Evolutionary conservation across 2,797 vertebrate genomes (phyloP), one percentile per base, ranked within the genome.

Genomic region (Rhincodon typus): DNA sequence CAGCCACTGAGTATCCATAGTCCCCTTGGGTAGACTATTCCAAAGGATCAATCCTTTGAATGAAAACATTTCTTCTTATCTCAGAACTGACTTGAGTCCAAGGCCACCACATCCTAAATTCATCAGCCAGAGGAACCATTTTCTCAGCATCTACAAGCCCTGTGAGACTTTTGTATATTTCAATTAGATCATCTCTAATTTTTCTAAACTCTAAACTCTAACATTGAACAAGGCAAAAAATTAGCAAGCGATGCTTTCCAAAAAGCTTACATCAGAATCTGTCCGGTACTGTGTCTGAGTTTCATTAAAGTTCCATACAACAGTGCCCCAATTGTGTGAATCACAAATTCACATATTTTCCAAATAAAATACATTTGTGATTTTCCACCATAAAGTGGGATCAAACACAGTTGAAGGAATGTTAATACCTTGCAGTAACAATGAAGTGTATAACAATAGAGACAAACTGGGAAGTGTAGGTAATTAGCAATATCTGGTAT

Each of bases 341-440:
- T 97, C 97, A 97, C 94, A 77, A 77, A 53, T 95, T n/a, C n/a
- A n/a, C n/a, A n/a, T n/a, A n/a, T n/a, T n/a, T n/a, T n/a, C n/a
- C n/a, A n/a, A n/a, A n/a, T n/a, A n/a, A n/a, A n/a, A n/a, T n/a
- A n/a, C n/a, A n/a, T n/a, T n/a, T n/a, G n/a, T n/a, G n/a, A n/a
- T n/a, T n/a, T n/a, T 97, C 97, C 97, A 96, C 97, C 96, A 97
- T 97, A 98, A 98, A 98, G 97, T 97, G 97, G 94, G 96, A 96
- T 94, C 97, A 96, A 96, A 97, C 96, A 97, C 97, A 97, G 97
- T 97, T 96, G 97, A 97, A 98, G 97, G 98, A 98, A 98, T 98
- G 97, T 98, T 98, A 98, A 98, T 98, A 97, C 97, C 96, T 96
- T 96, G 97, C 97, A 97, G 97, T 97, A 97, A 97, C 97, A 96